Conservation (phyloP, 2,888 invertebrate genomes). For the Acronicta alni region DNA sequence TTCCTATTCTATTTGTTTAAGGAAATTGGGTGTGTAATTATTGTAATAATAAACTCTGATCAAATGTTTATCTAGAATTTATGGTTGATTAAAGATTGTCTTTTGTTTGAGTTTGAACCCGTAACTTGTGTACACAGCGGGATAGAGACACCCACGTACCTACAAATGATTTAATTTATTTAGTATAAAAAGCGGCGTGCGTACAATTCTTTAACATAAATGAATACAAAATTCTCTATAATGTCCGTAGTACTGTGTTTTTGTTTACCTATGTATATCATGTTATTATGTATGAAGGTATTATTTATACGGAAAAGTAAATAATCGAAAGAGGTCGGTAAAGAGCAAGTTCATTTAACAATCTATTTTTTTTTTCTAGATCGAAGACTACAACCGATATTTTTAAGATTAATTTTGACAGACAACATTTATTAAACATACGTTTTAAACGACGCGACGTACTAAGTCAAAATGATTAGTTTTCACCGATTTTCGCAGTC, state of each 20-base stretch:
- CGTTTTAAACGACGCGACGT: too few relatives aligned
- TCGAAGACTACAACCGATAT: too few relatives aligned
- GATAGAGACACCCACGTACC: conserved; percentile 35
- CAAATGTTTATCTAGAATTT: conserved; percentile 57
- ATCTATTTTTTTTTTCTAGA: not conserved
- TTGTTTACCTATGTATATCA: conserved; percentile 10
- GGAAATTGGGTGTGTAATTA: conserved; percentile 70
- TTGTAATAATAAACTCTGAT: conserved; percentile 62
- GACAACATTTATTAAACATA: too few relatives aligned
- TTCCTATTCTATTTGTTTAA: conserved; percentile 60
- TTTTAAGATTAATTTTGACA: too few relatives aligned
- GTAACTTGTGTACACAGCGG: conserved; percentile 52
- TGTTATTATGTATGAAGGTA: not conserved
- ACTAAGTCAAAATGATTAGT: too few relatives aligned
- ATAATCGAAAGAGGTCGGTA: too few relatives aligned
- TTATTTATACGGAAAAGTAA: not conserved
- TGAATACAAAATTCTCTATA: conserved; percentile 27
- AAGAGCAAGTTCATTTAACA: too few relatives aligned
- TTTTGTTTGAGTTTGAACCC: conserved; percentile 52
- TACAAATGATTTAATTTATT: conserved; percentile 48
- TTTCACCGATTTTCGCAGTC: too few relatives aligned
- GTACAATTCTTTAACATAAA: conserved; percentile 35
- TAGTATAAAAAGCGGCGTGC: conserved; percentile 29
- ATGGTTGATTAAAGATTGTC: conserved; percentile 61
- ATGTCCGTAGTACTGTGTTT: conserved; percentile 14